These are phyloP conservation scores for Andrena trimmerana DNA, from an alignment of 2,888 invertebrate genomes.

Conservation along the genomic window DNA sequence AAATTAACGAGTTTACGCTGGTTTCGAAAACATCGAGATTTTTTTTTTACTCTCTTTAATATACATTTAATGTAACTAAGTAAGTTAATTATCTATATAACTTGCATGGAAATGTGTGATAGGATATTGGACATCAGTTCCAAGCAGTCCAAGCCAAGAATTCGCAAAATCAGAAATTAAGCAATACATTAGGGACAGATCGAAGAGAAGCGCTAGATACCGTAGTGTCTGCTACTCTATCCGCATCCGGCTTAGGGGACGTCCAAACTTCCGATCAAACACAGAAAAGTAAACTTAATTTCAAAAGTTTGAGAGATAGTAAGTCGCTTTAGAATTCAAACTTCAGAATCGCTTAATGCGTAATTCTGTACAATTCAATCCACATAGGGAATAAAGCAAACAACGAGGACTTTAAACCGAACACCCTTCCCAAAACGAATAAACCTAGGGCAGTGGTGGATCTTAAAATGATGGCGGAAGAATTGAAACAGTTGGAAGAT, in stretches of 20 bases:
- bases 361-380: not conserved
- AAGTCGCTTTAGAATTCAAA: constrained; percentile 16
- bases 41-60: not conserved
- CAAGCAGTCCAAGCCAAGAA: constrained; percentile 25
- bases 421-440: constrained; percentile 47
- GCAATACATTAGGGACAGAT: not conserved
- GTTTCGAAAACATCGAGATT: not conserved
- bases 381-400: constrained; percentile 44
- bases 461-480: constrained; percentile 75
- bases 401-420: constrained; percentile 32
- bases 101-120: not conserved
- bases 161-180: constrained; percentile 18
- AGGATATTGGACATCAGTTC: constrained; percentile 20
- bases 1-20: no score
- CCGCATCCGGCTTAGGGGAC: not conserved
- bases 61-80: no score
- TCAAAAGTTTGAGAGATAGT: constrained; percentile 43
- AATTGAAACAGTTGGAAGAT: constrained; percentile 81
- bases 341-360: not conserved
- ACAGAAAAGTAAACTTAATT: constrained; percentile 40
- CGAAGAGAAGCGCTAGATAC: not conserved
- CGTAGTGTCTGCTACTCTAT: not conserved
- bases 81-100: not conserved
- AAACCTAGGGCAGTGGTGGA: constrained; percentile 70
- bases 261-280: not conserved